These are phyloP conservation scores for Pantelozetes paolii DNA, from an alignment of 2,888 invertebrate genomes.

Conservation along the genomic window DNA sequence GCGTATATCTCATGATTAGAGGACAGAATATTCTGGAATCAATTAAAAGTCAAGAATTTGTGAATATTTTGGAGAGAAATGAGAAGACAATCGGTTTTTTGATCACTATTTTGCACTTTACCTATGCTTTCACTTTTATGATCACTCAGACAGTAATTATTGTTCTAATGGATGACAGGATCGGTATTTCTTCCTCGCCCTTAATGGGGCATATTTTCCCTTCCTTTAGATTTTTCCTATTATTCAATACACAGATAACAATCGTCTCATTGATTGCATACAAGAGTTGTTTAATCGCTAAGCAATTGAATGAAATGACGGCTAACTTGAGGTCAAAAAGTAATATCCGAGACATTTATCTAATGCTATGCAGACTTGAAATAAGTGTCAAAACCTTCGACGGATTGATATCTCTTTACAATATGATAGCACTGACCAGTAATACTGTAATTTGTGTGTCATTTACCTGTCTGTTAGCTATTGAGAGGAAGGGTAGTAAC, in stretches of 20 bases:
- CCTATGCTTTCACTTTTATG: not conserved
- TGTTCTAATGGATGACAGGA: too few relatives aligned
- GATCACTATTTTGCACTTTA: not conserved
- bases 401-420: not conserved
- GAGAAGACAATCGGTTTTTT: not conserved
- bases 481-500: not conserved
- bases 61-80: not conserved
- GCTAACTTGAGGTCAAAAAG: not conserved
- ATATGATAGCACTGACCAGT: not conserved
- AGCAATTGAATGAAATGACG: not conserved
- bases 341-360: not conserved
- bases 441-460: not conserved
- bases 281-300: not conserved
- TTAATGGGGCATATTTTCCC: not conserved
- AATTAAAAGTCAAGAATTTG: not conserved
- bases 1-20: not conserved
- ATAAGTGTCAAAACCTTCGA: not conserved
- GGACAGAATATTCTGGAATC: not conserved
- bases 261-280: not conserved
- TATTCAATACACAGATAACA: not conserved
- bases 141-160: too few relatives aligned
- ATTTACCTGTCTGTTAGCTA: not conserved
- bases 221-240: not conserved
- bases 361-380: not conserved
- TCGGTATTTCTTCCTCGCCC: too few relatives aligned